Conservation (phyloP, 2,797 vertebrate genomes). For the Myoxocephalus aenaeus region DNA sequence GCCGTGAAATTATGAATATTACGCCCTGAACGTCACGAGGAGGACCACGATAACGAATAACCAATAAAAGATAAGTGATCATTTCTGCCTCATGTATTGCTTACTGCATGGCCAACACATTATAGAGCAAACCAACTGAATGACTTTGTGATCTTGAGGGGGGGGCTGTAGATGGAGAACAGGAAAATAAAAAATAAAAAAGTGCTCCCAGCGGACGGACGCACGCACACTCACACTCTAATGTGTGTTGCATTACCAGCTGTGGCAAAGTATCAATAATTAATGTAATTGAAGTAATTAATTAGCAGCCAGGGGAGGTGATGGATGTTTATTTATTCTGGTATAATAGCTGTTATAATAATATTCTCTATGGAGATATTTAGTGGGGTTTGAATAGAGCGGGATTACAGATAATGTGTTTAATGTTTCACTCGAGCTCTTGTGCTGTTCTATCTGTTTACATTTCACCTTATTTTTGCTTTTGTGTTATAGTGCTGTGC, state of each 20-base stretch:
- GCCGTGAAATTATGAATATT: slow-evolving; percentile 5
- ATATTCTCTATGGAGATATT: not conserved
- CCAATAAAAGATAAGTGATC: slow-evolving; percentile 3
- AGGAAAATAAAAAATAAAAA: not conserved
- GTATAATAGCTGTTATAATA: not conserved
- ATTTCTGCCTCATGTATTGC: not conserved
- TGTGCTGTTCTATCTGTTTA: too few relatives aligned
- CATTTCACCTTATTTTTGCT: too few relatives aligned
- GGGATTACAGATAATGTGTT: not conserved
- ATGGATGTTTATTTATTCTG: not conserved
- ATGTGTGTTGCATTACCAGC: slow-evolving; percentile 22
- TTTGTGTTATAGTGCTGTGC: too few relatives aligned
- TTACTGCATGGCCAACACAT: not conserved
- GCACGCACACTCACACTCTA: not conserved
- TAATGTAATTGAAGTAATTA: slow-evolving; percentile 18
- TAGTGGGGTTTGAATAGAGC: not conserved
- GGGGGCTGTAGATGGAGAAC: not conserved
- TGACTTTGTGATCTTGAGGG: slow-evolving; percentile 4
- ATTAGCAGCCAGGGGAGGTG: not conserved
- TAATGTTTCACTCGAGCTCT: not conserved
- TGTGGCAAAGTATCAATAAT: slow-evolving; percentile 24
- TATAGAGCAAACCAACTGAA: not conserved
- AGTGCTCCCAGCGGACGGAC: not conserved
- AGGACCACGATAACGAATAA: not conserved
- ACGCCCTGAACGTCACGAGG: not conserved